A percentile compares a stretch with the other conserved stretches of the same genome.
Conservation (phyloP, 2,113 vertebrate genomes). For the Podiceps cristatus region DNA sequence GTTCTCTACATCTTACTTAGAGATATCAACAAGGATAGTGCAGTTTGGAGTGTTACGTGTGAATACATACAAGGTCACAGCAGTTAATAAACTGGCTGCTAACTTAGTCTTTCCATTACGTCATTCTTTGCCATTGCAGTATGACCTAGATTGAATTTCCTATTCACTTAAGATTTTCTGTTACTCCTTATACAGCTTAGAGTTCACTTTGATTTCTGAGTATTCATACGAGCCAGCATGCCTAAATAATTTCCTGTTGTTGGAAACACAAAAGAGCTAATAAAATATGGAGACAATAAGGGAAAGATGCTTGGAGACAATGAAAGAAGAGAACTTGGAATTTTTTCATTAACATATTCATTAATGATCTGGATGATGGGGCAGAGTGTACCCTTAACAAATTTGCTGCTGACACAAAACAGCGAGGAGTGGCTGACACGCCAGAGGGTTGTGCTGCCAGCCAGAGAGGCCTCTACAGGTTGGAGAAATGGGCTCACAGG, state of each 20-base stretch:
- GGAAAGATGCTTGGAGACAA: not conserved
- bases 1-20: not conserved
- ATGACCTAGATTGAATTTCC: not conserved
- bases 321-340: not conserved
- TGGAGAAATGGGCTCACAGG: not conserved
- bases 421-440: not conserved
- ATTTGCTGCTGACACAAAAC: not conserved
- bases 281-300: not conserved
- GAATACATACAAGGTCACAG: not conserved
- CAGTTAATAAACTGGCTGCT: not conserved
- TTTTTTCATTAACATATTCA: not conserved
- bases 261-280: not conserved
- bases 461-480: not conserved
- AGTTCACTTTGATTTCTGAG: not conserved
- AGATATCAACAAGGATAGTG: not conserved
- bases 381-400: not conserved
- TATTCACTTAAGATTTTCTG: not conserved
- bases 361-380: not conserved
- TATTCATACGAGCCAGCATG: not conserved
- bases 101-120: not conserved
- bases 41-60: not conserved
- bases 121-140: not conserved
- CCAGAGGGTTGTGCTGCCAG: not conserved
- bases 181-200: not conserved
- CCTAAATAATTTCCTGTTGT: not conserved